These are phyloP conservation scores for Hypselothyrea guttata DNA, from an alignment of 2,888 invertebrate species.

Conservation along the genomic window DNA sequence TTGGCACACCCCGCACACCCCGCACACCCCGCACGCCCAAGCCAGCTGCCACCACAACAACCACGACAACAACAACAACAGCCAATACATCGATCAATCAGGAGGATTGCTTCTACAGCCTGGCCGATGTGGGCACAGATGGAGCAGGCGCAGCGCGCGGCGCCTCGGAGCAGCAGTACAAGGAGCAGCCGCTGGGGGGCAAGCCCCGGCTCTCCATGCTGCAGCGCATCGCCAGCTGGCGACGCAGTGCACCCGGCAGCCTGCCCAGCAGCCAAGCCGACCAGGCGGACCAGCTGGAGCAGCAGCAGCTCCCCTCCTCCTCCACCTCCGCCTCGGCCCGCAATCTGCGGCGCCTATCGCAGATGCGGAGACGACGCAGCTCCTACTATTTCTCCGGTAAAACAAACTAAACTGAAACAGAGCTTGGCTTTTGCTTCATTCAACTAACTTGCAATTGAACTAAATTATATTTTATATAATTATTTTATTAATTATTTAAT, in stretches of 20 bases:
- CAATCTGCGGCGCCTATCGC: conserved; percentile 76
- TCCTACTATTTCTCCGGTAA: conserved; percentile 82
- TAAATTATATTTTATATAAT: no score
- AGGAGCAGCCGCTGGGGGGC: conserved; percentile 1
- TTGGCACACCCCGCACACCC: conserved; percentile 44
- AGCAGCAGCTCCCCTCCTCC: conserved; percentile 56
- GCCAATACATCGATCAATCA: conserved; percentile 40
- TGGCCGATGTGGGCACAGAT: conserved; percentile 24
- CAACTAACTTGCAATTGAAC: neutral
- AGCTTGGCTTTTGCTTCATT: conserved; percentile 1
- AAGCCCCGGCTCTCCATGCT: conserved; percentile 37
- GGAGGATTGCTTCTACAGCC: conserved; percentile 78
- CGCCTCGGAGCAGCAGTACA: neutral
- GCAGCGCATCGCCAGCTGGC: conserved; percentile 51
- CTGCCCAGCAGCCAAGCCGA: conserved; percentile 44
- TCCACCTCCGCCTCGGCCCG: conserved; percentile 55
- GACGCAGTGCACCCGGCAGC: conserved; percentile 40
- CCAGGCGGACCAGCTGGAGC: conserved; percentile 14
- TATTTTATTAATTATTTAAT: no score
- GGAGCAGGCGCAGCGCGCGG: neutral
- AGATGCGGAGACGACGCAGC: conserved; percentile 79
- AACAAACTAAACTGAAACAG: neutral
- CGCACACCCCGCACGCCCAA: conserved; percentile 43
- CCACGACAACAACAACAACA: conserved; percentile 22
- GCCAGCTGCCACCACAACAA: conserved; percentile 22